Evolutionary conservation across 2,113 vertebrate species (phyloP).

Genomic region (Solenodon paradoxus): DNA sequence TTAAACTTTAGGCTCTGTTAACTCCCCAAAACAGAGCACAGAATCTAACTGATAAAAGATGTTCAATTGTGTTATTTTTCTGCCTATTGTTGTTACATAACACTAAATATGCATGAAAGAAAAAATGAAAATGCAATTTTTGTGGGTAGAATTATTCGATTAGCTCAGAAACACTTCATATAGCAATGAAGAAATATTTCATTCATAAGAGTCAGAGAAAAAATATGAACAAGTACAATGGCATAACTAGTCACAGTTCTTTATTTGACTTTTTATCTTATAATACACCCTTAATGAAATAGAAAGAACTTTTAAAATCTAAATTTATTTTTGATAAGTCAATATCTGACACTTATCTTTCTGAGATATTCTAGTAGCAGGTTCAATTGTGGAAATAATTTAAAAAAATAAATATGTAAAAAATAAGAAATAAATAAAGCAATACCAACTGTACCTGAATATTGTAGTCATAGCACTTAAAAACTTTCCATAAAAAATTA

Average conservation of each 20-base stretch:
- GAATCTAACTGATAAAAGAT: neutral
- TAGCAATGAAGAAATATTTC: neutral
- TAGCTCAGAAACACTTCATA: neutral
- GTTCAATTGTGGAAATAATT: neutral
- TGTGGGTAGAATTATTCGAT: neutral
- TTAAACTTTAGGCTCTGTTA: slow-evolving; percentile 30
- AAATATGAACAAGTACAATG: neutral
- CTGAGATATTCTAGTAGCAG: neutral
- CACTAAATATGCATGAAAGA: neutral
- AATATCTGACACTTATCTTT: neutral
- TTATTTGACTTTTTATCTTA: neutral
- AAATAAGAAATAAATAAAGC: neutral
- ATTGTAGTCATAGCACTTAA: neutral
- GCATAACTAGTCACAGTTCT: neutral
- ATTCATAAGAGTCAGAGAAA: neutral
- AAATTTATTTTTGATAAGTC: neutral
- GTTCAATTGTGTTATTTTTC: neutral
- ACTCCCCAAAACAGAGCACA: slow-evolving; percentile 42
- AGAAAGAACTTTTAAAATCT: neutral
- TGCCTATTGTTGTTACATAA: neutral
- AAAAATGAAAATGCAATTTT: neutral
- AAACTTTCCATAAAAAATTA: neutral
- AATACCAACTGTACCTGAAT: no score
- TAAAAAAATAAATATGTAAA: neutral
- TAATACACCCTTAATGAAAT: neutral